Percentiles rank a stretch among this genome's conserved stretches.
phyloP scores from a whole-genome alignment of 2,113 vertebrate genomes.

The Hemibagrus wyckioides region DNA sequence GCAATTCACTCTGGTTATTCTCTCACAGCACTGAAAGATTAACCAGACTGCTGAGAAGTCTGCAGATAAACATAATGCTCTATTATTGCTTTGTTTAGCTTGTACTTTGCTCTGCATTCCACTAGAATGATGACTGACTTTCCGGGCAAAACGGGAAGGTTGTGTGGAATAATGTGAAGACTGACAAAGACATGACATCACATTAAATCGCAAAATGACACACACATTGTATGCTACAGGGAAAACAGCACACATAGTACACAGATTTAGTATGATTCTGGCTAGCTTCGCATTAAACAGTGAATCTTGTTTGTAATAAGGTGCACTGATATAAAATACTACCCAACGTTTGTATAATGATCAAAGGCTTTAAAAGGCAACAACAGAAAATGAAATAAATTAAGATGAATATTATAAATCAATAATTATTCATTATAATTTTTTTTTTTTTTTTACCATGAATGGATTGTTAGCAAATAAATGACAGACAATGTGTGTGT shows the following conservation, averaged over 20 bases:
- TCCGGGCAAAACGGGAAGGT: no score
- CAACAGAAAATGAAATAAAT: neutral
- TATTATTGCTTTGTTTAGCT: neutral
- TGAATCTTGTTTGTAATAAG: neutral
- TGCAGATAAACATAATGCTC: neutral
- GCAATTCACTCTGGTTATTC: neutral
- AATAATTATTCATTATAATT: neutral
- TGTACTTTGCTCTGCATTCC: conserved; percentile 35
- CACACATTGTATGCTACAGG: neutral
- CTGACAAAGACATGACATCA: neutral
- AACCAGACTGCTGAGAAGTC: neutral
- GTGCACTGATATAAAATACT: neutral
- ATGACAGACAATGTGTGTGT: neutral
- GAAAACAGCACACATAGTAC: neutral
- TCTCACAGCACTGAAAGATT: neutral
- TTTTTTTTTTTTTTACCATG: neutral
- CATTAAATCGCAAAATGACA: neutral
- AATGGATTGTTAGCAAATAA: neutral
- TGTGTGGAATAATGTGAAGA: neutral
- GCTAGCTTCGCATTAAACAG: neutral
- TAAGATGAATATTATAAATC: neutral
- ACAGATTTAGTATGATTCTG: neutral
- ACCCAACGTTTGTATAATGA: neutral
- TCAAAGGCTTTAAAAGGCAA: neutral
- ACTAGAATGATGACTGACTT: neutral